phyloP scores from a whole-genome alignment of 2,888 invertebrate genomes.

The Gymnocheta viridis region DNA sequence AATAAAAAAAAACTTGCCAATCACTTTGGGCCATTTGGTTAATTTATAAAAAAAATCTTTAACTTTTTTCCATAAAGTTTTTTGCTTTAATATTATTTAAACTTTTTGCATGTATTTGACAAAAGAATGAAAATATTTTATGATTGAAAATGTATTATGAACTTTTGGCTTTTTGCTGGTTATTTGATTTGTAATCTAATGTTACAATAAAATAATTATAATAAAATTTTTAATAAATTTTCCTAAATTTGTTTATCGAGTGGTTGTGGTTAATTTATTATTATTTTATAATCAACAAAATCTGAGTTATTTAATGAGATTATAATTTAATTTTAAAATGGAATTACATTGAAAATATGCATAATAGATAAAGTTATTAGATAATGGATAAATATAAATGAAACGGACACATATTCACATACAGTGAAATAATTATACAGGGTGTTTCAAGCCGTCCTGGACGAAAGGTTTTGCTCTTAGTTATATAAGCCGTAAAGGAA shows the following conservation, averaged over 20 bases:
- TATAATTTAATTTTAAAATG: slow-evolving; percentile 9
- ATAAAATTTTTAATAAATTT: slow-evolving; percentile 5
- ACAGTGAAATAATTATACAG: too few species aligned
- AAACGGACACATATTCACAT: too few species aligned
- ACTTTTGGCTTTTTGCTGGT: background rate
- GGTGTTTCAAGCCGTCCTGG: background rate
- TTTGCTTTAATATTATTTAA: background rate
- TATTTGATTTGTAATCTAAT: background rate
- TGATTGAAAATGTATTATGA: background rate
- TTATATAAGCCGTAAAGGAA: too few species aligned
- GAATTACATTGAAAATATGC: background rate
- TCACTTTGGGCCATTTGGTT: background rate
- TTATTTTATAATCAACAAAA: background rate
- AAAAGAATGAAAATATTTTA: background rate
- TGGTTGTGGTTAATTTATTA: slow-evolving; percentile 17
- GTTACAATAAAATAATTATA: background rate
- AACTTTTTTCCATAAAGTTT: background rate
- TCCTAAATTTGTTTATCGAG: background rate
- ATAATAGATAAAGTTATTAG: background rate
- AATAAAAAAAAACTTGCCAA: background rate
- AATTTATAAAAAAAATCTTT: background rate
- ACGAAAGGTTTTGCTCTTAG: too few species aligned
- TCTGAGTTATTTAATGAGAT: background rate
- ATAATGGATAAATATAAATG: background rate
- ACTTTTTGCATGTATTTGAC: background rate